A percentile compares a stretch with the other conserved stretches of the same genome.
Conservation (phyloP, 2,888 invertebrate species). For the Hetaerina titia region DNA sequence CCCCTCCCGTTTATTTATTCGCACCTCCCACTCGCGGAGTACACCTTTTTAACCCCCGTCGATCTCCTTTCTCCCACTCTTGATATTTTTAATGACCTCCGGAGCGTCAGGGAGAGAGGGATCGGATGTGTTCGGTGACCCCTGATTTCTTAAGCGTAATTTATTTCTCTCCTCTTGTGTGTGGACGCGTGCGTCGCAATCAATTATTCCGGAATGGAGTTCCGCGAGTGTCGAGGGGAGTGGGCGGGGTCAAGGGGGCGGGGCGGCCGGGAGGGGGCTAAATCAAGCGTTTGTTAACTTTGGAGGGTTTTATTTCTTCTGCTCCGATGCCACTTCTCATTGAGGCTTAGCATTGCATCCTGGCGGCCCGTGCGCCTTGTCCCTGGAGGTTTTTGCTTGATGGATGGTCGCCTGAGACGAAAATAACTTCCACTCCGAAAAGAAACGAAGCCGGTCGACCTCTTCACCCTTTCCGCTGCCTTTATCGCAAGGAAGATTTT, state of each 20-base stretch:
- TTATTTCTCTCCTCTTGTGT: background rate
- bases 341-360: background rate
- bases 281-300: constrained; percentile 22
- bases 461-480: background rate
- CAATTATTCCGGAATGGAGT: background rate
- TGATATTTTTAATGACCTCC: background rate
- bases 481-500: background rate
- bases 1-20: background rate
- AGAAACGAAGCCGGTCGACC: background rate
- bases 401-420: constrained; percentile 7
- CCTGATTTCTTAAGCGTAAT: constrained; percentile 1
- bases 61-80: background rate
- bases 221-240: background rate
- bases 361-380: background rate
- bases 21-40: background rate
- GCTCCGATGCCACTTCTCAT: background rate
- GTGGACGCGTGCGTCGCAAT: background rate
- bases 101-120: background rate
- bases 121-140: background rate
- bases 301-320: background rate
- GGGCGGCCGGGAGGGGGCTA: background rate
- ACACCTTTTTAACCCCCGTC: background rate
- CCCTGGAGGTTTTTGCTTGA: background rate
- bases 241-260: too few species aligned
- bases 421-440: background rate